Evolutionary conservation across 2,113 vertebrate species (phyloP), one percentile per base, ranked within the genome.

Genomic region (Salvelinus alpinus): DNA sequence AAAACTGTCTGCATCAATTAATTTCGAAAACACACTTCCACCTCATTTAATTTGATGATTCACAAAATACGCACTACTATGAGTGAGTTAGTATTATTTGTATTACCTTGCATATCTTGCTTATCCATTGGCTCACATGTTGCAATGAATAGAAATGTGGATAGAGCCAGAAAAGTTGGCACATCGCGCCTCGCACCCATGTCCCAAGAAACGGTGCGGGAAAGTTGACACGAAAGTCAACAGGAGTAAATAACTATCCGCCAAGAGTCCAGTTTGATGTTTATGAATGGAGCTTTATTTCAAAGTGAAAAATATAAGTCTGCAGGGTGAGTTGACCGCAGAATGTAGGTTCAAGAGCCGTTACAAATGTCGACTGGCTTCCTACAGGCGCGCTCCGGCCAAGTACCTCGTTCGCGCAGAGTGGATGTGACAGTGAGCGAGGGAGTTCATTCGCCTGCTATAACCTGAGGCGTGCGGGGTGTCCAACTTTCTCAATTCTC

Each of bases 31-130:
- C 18, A 22, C 2, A 16, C 18, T 62, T n/a, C 16, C n/a, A n/a
- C 7, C n/a, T 62, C 24, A 16, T 62, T 62, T 6, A 6, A 57
- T 14, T 62, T 1, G 59, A 62, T 5, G 12, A 65, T 25, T 65
- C 25, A 67, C 25, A 67, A 29, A 31, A 16, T 16, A 12, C 2
- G 31, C 4, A 29, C 14, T 18, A 16, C 5, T 31, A 31, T 62
- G 51, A 54, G 16, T 62, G 59, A 22, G n/a, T 13, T 24, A 25
- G 22, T 24, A 18, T 22, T 12, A 29, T 71, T 24, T 59, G 14
- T 20, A 8, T 79, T 88, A 92, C 91, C 91, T 90, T 88, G 87
- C 44, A 80, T 77, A 18, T 90, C 90, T 31, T 82, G 72, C 64
- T 74, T 82, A 72, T 88, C 86, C 78, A 77, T 48, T 76, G 18